phyloP scores from a whole-genome alignment of 2,888 invertebrate genomes.

The Meandrusa payeni region DNA sequence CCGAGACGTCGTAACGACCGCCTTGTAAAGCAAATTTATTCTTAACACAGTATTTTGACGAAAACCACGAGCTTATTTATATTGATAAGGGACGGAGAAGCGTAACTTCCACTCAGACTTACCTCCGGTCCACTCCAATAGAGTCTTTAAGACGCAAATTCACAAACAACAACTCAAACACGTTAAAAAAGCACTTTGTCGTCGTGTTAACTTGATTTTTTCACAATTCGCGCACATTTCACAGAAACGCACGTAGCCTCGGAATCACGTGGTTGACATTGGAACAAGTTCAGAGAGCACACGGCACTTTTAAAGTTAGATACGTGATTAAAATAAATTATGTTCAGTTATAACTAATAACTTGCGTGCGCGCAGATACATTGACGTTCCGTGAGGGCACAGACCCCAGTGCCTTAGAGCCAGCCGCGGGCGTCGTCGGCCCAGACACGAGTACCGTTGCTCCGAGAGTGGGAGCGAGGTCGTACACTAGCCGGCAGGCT shows the following conservation, averaged over 20 bases:
- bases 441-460: constrained; percentile 67
- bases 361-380: constrained; percentile 48
- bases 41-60: constrained; percentile 32
- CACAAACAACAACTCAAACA: constrained; percentile 43
- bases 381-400: constrained; percentile 59
- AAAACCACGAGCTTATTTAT: constrained; percentile 39
- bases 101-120: constrained; percentile 11
- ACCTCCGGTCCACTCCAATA: constrained; percentile 8
- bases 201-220: constrained; percentile 38
- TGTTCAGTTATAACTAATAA: constrained; percentile 29
- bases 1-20: constrained; percentile 37
- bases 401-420: constrained; percentile 62
- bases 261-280: constrained; percentile 7
- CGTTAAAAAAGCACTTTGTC: constrained; percentile 56
- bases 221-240: constrained; percentile 64
- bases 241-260: constrained; percentile 27
- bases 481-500: constrained; percentile 45
- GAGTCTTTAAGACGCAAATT: constrained; percentile 23
- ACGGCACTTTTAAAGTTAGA: constrained; percentile 4
- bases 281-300: background rate
- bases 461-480: constrained; percentile 67
- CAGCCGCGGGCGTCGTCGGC: constrained; percentile 50
- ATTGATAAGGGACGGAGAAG: constrained; percentile 41
- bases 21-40: constrained; percentile 42
- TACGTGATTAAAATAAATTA: constrained; percentile 21